Base-by-base conservation (phyloP, 2,888 invertebrate species). In the Diaperis boleti region DNA sequence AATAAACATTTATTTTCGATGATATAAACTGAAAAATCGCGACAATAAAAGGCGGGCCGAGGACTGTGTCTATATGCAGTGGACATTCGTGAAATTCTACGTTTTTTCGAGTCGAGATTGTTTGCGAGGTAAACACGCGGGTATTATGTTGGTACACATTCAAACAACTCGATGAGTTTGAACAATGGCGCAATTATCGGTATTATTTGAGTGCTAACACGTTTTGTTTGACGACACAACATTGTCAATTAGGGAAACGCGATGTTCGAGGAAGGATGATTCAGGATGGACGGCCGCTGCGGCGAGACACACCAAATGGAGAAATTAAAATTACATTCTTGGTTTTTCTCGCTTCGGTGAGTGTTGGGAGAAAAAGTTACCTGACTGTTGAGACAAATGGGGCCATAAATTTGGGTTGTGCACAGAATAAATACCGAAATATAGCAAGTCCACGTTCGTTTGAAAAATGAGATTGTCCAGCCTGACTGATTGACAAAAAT, bases 181-280 rank as follows among this genome's bases (percentile, higher is more conserved):
- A 72, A 75, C 75, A 75, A 75, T 74, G 65, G 66, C 62, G 68
- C 70, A 69, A 72, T 74, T 72, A 72, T 71, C 67, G 69, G 69
- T 68, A 70, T 64, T 74, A 73, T 74, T 74, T 72, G 72, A 73
- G 73, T 72, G 72, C 75, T 75, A 74, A 76, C 75, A 76, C 75
- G 72, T 75, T 66, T 54, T 68, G 64, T 64, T 66, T 62, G 49
- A 15, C 26, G 6, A 10, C 60, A 59, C 65, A 69, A 68, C 63
- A 65, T 64, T 35, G 56, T 10, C 31, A 44, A 45, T 56, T 56
- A 29, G 35, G 45, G 35, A 56, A 55, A 52, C 14, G 39, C 17
- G 37, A 7, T 7, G 11, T 45, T 45, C 11, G 20, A 10, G 14
- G 7, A 45, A 45, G 4, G 20, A 10, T 42, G 20, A 42, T 20